Percentiles rank a stretch among this genome's conserved stretches.
Conservation (phyloP, 2,113 vertebrate genomes). For the Muntiacus reevesi region DNA sequence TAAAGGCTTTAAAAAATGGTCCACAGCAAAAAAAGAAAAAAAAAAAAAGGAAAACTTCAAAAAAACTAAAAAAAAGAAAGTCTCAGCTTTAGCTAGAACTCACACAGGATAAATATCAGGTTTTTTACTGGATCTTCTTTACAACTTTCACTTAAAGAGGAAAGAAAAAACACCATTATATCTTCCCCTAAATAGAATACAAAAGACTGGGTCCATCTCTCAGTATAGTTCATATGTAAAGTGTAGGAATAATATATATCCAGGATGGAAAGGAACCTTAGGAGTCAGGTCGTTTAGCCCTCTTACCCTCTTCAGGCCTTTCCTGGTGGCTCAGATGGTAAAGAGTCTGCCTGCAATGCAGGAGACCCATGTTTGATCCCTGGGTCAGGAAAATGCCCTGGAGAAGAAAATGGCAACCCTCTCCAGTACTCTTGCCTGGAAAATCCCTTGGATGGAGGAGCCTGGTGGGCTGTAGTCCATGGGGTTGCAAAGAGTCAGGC, state of each 20-base stretch:
- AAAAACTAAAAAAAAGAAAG: not conserved
- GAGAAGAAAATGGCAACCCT: not conserved
- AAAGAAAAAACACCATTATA: not conserved
- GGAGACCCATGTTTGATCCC: not conserved
- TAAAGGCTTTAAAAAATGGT: not conserved
- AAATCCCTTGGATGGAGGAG: not conserved
- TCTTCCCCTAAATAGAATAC: not conserved
- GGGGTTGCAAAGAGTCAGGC: not conserved
- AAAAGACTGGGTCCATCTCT: not conserved
- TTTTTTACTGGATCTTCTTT: slow-evolving; percentile 67
- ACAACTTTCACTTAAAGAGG: slow-evolving; percentile 27
- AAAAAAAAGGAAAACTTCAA: not conserved
- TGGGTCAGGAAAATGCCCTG: not conserved
- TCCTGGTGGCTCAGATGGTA: not conserved
- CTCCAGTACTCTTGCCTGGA: not conserved
- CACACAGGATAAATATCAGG: slow-evolving; percentile 71
- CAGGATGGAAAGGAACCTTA: not conserved
- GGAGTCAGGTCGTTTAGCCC: not conserved
- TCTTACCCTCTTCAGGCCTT: not conserved
- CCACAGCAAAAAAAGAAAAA: not conserved
- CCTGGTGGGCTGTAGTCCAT: not conserved
- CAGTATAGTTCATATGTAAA: not conserved
- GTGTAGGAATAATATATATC: not conserved
- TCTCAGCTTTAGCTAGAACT: slow-evolving; percentile 52
- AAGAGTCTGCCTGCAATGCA: not conserved